Percentiles rank a stretch among this genome's conserved stretches.
phyloP scores from a whole-genome alignment of 2,888 invertebrate genomes.

The Syrphus vitripennis region DNA sequence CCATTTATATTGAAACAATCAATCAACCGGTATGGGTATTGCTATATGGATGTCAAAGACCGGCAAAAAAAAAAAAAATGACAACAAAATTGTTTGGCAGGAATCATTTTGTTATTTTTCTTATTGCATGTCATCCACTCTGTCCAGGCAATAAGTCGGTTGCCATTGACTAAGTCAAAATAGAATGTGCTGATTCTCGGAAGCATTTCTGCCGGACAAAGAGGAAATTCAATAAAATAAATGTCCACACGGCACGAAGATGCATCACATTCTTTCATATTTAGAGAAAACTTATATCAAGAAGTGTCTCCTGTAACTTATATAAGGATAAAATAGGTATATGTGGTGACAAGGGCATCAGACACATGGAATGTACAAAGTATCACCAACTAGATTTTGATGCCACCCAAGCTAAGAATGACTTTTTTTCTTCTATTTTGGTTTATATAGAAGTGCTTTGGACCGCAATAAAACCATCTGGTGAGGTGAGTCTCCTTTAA shows the following conservation, averaged over 20 bases:
- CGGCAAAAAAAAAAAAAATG: conserved; percentile 14
- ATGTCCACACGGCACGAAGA: conserved; percentile 3
- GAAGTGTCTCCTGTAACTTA: background rate
- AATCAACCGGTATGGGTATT: background rate
- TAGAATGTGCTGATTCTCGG: conserved; percentile 24
- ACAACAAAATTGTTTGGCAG: conserved; percentile 9
- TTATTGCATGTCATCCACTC: conserved; percentile 30
- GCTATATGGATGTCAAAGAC: background rate
- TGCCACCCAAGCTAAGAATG: background rate
- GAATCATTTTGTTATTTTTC: conserved; percentile 27
- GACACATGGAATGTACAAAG: background rate
- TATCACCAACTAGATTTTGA: background rate
- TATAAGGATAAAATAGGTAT: background rate
- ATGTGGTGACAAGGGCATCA: background rate
- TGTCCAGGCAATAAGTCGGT: background rate
- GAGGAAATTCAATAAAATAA: conserved; percentile 16
- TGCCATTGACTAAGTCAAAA: conserved; percentile 25
- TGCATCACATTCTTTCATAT: background rate
- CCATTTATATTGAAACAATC: background rate
- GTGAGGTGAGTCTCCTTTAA: background rate
- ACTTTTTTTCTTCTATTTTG: background rate
- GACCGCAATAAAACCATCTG: background rate
- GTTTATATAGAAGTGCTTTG: background rate
- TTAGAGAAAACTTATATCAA: background rate
- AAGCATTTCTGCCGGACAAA: background rate